Base-by-base conservation (phyloP, 2,888 invertebrate species). In the Hyposoter didymator region DNA sequence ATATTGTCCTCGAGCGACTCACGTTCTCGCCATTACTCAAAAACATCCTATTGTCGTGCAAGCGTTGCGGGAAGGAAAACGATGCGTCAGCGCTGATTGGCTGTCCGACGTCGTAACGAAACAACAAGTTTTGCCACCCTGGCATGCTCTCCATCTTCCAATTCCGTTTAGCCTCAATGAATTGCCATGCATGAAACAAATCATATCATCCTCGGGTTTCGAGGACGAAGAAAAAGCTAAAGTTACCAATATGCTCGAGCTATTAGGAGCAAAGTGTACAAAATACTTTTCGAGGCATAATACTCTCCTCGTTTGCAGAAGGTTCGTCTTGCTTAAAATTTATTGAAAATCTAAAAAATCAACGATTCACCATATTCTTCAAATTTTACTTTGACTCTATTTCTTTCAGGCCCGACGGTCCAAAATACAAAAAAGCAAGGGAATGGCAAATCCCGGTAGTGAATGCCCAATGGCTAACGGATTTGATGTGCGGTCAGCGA, bases 371-470 rank as follows among this genome's bases (percentile, higher is more conserved):
- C 1, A 8, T 19, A 17, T 35, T 32, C 28, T 43, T 8, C 17
- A 1, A 59, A 59, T 28, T 43, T 14, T n/a, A 0, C 28, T n/a
- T 3, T 8, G 1, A 19, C 39, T 39, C 39, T 10, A 32, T 43
- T 32, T 49, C 0, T 73, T 82, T 55, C 90, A 98, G 98, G 88
- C 96, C 97, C 0, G 98, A 98, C 87, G 99, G 99, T 32, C 95
- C 95, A 88, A 99, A 99, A 94, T 98, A 97, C 94, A 95, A 96
- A 86, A 97, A 97, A 89, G 99, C 99, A 0, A 96, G 97, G 72
- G 98, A 99, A 92, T 99, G 98, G 98, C 97, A 96, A 90, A 97
- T 97, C 55, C 98, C 98, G 0, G 96, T 98, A 1, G 99, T 99
- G 0, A 99, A 98, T 92, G 97, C 98, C 0, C 96, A 97, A 89